A percentile compares a stretch with the other conserved stretches of the same genome.
Evolutionary conservation across 2,888 invertebrate genomes (phyloP).

Genomic region (Melipona bicolor): DNA sequence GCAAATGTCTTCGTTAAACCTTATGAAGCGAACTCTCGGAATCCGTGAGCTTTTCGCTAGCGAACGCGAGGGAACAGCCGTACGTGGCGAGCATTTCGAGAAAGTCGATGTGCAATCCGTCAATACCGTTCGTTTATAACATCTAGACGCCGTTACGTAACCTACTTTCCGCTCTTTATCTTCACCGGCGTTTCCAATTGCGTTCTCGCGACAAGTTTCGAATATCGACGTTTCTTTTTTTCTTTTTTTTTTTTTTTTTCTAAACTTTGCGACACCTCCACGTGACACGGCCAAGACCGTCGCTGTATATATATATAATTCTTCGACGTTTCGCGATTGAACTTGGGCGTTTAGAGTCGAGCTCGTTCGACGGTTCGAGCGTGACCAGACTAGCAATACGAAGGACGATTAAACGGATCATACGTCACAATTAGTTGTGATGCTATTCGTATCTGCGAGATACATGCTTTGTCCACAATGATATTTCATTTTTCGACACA

Average conservation of each 20-base stretch:
- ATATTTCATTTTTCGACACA: background rate
- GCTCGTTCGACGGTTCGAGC: background rate
- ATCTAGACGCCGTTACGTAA: background rate
- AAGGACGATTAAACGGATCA: background rate
- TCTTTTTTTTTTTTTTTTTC: too few species aligned
- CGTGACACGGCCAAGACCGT: background rate
- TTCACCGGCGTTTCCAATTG: background rate
- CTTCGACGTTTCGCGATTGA: background rate
- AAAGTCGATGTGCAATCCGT: conserved; percentile 10
- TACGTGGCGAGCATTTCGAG: conserved; percentile 17
- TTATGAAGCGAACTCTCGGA: conserved; percentile 53
- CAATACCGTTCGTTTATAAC: conserved; percentile 10
- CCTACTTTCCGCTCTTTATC: conserved; percentile 12
- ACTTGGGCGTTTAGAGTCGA: background rate
- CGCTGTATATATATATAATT: background rate
- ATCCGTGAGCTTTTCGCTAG: conserved; percentile 23
- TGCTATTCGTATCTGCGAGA: background rate
- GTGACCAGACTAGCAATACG: background rate
- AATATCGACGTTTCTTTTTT: background rate
- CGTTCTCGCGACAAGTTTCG: background rate
- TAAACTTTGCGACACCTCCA: background rate
- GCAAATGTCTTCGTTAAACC: conserved; percentile 69
- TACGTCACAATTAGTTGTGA: background rate
- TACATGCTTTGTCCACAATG: too few species aligned
- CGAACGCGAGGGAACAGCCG: background rate